Conservation (phyloP, 2,888 invertebrate genomes). For the Pollenia angustigena region DNA sequence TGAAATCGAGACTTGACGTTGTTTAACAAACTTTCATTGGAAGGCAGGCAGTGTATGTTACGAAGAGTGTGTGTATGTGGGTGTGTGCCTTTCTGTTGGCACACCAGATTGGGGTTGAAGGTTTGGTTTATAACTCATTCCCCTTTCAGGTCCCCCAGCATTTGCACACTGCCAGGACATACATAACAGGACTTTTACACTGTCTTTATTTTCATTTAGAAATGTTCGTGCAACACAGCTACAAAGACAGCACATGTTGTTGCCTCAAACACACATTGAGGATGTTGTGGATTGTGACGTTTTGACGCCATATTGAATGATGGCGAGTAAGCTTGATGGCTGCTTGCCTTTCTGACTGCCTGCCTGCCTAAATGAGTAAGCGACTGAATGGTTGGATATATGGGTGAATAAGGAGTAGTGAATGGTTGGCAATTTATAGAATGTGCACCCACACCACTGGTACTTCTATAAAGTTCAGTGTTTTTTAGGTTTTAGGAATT, state of each 20-base stretch:
- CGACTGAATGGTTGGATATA: conserved; percentile 21
- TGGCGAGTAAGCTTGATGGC: conserved; percentile 63
- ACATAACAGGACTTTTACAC: conserved; percentile 42
- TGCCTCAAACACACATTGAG: conserved; percentile 68
- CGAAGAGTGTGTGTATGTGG: not conserved
- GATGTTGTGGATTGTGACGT: conserved; percentile 79
- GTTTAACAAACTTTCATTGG: conserved; percentile 39
- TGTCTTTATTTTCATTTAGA: conserved; percentile 57
- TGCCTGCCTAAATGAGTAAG: conserved; percentile 1
- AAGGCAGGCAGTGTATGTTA: not conserved
- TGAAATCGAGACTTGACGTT: conserved; percentile 46
- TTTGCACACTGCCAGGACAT: conserved; percentile 21
- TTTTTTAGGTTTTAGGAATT: conserved; percentile 49
- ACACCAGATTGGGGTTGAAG: conserved; percentile 72
- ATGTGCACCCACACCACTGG: conserved; percentile 43
- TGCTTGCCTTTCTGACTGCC: conserved; percentile 39
- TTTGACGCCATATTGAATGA: conserved; percentile 82
- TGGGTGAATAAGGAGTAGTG: conserved; percentile 27
- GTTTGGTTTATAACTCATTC: conserved; percentile 55
- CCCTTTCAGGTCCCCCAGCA: conserved; percentile 37
- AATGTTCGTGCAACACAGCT: conserved; percentile 61
- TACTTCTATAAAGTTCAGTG: conserved; percentile 42
- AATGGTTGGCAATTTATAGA: conserved; percentile 57
- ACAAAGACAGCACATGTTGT: conserved; percentile 68
- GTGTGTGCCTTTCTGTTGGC: conserved; percentile 57